Evolutionary conservation across 2,797 vertebrate genomes (phyloP).

Genomic region (Urosaurus nigricauda): DNA sequence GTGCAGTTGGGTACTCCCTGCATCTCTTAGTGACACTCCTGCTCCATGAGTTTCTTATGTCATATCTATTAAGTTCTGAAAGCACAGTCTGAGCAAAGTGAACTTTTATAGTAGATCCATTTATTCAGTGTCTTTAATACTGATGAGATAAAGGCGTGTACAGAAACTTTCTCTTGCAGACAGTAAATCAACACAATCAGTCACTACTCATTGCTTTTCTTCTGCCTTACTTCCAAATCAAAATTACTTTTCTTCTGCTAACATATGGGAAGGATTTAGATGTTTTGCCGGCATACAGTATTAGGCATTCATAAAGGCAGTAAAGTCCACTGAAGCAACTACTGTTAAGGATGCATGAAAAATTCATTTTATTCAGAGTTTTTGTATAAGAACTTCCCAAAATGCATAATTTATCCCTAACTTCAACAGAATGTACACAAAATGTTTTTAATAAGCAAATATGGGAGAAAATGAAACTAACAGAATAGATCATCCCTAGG

Average conservation of each 20-base stretch:
- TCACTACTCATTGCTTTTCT: background rate
- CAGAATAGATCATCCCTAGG: too few species aligned
- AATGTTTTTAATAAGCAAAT: background rate
- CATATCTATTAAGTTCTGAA: background rate
- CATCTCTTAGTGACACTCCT: too few species aligned
- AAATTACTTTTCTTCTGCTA: background rate
- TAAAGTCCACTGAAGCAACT: background rate
- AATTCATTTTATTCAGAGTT: background rate
- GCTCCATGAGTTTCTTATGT: background rate
- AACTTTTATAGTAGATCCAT: background rate
- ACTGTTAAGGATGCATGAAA: background rate
- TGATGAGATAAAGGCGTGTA: background rate
- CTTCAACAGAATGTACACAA: background rate
- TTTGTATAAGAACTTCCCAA: background rate
- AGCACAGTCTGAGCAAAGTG: slow-evolving; percentile 1
- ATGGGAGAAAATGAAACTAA: too few species aligned
- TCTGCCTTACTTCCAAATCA: background rate
- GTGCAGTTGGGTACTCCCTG: too few species aligned
- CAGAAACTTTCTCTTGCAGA: background rate
- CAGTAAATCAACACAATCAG: background rate
- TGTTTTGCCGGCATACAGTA: background rate
- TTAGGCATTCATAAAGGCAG: background rate
- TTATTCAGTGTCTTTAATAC: background rate
- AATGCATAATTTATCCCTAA: background rate
- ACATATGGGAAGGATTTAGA: background rate